A percentile compares a stretch with the other conserved stretches of the same genome.
Conservation (phyloP, 2,888 invertebrate genomes). For the Callinectes sapidus region DNA sequence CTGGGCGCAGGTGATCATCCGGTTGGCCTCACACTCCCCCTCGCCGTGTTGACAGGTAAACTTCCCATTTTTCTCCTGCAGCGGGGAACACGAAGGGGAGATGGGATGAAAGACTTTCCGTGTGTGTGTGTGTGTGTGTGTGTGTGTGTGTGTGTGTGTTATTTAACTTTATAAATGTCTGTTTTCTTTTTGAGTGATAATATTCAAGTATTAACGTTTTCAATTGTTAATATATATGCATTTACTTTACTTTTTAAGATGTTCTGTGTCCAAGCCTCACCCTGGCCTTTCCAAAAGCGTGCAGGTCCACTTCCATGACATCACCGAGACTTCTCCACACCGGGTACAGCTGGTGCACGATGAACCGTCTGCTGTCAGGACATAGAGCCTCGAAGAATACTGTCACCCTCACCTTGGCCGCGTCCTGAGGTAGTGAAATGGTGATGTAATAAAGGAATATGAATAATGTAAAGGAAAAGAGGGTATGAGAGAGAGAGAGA, state of each 20-base stretch:
- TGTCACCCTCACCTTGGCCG: conserved; percentile 77
- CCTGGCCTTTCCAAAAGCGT: conserved; percentile 91
- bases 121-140: too few species aligned
- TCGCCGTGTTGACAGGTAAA: conserved; percentile 84
- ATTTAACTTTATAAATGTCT: too few species aligned
- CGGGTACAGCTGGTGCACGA: conserved; percentile 84
- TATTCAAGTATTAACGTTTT: too few species aligned
- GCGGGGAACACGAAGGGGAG: neutral
- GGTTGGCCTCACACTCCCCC: conserved; percentile 89
- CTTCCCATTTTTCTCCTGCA: neutral
- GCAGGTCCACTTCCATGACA: conserved; percentile 82
- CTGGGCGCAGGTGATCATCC: conserved; percentile 87
- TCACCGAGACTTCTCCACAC: conserved; percentile 82
- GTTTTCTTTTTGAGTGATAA: too few species aligned
- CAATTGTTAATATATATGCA: too few species aligned
- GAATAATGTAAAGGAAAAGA: neutral
- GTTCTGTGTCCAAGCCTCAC: conserved; percentile 79
- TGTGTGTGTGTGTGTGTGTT: too few species aligned
- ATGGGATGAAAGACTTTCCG: neutral
- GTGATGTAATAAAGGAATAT: neutral
- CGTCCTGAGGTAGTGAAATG: neutral
- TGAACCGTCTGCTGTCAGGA: conserved; percentile 89
- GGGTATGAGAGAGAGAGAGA: neutral
- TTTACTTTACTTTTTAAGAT: too few species aligned
- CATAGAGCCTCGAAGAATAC: conserved; percentile 91